Evolutionary conservation across 2,797 vertebrate genomes (phyloP), one percentile per base, ranked within the genome.

Genomic region (Steatocranus sp.): DNA sequence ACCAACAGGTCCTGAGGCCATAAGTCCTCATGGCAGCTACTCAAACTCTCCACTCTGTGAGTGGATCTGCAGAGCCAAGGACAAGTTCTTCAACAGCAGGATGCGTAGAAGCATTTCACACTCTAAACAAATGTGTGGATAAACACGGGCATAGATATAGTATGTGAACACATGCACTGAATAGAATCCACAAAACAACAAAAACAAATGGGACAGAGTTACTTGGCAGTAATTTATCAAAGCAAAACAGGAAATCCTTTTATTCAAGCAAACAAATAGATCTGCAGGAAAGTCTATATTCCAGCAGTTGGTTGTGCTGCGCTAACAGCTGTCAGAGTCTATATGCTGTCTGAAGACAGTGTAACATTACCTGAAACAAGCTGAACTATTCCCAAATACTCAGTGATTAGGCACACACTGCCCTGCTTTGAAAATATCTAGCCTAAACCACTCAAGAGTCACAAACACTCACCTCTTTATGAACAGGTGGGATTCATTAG

Each of bases 1-100:
- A 85, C 85, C 90, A 91, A 84, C 87, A 90, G 84, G 91, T 94
- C 93, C 94, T 68, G 84, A 81, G 93, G 92, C 94, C 90, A 91
- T 90, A 76, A 27, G 88, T 78, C 86, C 87, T 91, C 68, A 90
- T 90, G 89, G 88, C 91, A 89, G 90, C 84, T 85, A 43, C 85
- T 90, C 88, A 91, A 82, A 81, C 82, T 75, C 75, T 84, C 76
- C 88, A 85, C 85, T 93, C 85, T 87, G 79, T 66, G 84, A 87
- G 86, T 81, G 9, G 77, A 61, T 51, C 88, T 41, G 74, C 51
- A n/a, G 74, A 82, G 75, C 53, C 8, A 36, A 56, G 23, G 61
- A 53, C 10, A 61, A 76, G 58, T 68, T 83, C 75, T 36, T 48
- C 41, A 32, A 27, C 15, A 85, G 53, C 23, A 84, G 38, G 46